Evolutionary conservation across 2,797 vertebrate species (phyloP).

Genomic region (Bradypodion pumilum): DNA sequence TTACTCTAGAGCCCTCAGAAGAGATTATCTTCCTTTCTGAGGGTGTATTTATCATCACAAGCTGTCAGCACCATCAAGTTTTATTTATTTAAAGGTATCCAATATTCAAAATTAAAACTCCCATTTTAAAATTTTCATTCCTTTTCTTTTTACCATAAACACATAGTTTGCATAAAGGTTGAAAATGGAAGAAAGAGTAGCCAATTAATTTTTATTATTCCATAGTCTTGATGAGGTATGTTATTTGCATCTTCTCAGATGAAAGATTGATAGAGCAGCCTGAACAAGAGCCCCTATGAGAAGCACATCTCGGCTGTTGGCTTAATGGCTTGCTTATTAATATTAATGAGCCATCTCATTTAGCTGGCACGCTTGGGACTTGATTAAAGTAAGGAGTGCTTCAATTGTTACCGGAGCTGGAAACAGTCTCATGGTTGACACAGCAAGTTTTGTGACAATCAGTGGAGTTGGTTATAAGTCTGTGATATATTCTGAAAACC

Average conservation of each 20-base stretch:
- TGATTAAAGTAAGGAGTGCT: slow-evolving; percentile 59
- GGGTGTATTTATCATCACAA: slow-evolving; percentile 44
- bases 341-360: slow-evolving; percentile 76
- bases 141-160: not conserved
- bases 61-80: slow-evolving; percentile 41
- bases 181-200: not conserved
- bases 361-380: slow-evolving; percentile 59
- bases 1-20: not conserved
- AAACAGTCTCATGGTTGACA: slow-evolving; percentile 48
- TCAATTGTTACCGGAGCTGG: slow-evolving; percentile 51
- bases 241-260: slow-evolving; percentile 41
- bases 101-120: slow-evolving; percentile 11
- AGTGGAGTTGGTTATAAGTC: not conserved
- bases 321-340: slow-evolving; percentile 66
- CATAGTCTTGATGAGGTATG: slow-evolving; percentile 26
- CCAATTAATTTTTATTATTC: slow-evolving; percentile 25
- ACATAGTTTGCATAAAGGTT: not conserved
- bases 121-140: slow-evolving; percentile 19
- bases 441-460: slow-evolving; percentile 7
- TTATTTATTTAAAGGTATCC: slow-evolving; percentile 52
- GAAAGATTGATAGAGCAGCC: slow-evolving; percentile 55
- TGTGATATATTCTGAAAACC: slow-evolving; percentile 17
- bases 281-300: slow-evolving; percentile 38
- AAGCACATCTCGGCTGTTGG: slow-evolving; percentile 54
- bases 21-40: not conserved